Evolutionary conservation across 2,888 invertebrate species (phyloP), one percentile per base, ranked within the genome.

Genomic region (Drosophila niveifrons): DNA sequence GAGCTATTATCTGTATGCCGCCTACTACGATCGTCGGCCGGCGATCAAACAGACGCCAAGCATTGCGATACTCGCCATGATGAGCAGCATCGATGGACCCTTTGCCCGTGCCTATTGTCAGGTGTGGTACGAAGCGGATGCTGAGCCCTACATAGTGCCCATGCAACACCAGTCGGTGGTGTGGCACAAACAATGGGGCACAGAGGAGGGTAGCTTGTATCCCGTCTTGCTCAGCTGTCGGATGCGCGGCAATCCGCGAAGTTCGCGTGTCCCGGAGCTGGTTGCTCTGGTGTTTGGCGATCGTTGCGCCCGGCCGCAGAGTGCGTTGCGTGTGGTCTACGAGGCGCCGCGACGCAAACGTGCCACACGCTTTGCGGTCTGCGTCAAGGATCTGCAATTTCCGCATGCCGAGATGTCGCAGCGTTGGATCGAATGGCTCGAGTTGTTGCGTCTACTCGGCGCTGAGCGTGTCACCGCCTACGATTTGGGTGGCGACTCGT

Each of bases 381-480:
- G 97, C 92, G 96, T 97, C 23, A 97, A 97, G 92, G 97, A 98
- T 0, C 93, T 98, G 53, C 96, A 97, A 91, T 98, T 97, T 89
- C 94, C 96, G n/a, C 95, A 97, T 91, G 95, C 96, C 89, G 98
- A 98, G 91, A 93, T 97, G 6, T 97, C 97, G 0, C 96, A 96
- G 3, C 94, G 97, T 6, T 93, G 98, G 36, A 95, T 98, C 46
- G 98, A 98, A 91, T 98, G 98, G 98, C 95, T 98, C 81, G 97
- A 98, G 91, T 93, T 97, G 51, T 93, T 98, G 65, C 94, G 94
- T 10, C 92, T 97, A 29, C 93, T 98, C 31, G 98, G 98, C 9
- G 97, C 97, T 0, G 96, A 96, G 85, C 96, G 97, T 90, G 94
- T 98, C 13, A 97, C 95, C 92, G 95, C 97, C 90, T 98, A 97